Percentiles rank a stretch among this genome's conserved stretches.
Conservation (phyloP, 2,797 vertebrate genomes). For the Columba guinea region DNA sequence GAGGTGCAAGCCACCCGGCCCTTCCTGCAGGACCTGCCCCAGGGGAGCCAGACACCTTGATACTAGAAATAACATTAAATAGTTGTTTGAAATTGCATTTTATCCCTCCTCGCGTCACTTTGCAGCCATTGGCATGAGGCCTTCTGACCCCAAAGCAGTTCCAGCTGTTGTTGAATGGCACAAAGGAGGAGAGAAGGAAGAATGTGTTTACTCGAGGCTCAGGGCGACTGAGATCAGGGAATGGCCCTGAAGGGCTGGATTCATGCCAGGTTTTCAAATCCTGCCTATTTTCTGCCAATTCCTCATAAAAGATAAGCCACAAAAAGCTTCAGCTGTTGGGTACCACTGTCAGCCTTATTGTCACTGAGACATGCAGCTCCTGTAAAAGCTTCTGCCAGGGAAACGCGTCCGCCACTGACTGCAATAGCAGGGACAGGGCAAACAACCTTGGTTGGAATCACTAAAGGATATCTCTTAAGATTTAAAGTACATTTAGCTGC, state of each 20-base stretch:
- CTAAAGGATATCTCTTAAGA: not conserved
- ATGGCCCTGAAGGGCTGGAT: not conserved
- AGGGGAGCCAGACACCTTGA: not conserved
- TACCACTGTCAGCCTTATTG: not conserved
- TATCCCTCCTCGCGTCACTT: not conserved
- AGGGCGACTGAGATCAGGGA: not conserved
- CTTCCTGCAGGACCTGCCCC: not conserved
- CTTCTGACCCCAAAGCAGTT: not conserved
- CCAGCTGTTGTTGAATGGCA: not conserved
- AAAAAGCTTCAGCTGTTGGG: not conserved
- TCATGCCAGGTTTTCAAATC: not conserved
- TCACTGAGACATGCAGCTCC: accelerated
- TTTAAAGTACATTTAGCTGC: not conserved
- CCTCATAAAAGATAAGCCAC: not conserved
- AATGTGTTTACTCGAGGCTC: not conserved
- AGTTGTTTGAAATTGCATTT: not conserved
- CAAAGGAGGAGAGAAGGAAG: not conserved
- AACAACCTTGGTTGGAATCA: not conserved
- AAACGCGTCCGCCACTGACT: not conserved
- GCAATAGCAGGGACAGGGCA: not conserved
- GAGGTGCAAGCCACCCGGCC: not conserved
- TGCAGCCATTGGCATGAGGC: not conserved
- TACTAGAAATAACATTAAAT: not conserved
- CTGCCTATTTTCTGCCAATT: not conserved
- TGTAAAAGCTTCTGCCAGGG: not conserved